These are phyloP conservation scores for Salvelinus alpinus DNA, from an alignment of 2,113 vertebrate species.

Conservation along the genomic window DNA sequence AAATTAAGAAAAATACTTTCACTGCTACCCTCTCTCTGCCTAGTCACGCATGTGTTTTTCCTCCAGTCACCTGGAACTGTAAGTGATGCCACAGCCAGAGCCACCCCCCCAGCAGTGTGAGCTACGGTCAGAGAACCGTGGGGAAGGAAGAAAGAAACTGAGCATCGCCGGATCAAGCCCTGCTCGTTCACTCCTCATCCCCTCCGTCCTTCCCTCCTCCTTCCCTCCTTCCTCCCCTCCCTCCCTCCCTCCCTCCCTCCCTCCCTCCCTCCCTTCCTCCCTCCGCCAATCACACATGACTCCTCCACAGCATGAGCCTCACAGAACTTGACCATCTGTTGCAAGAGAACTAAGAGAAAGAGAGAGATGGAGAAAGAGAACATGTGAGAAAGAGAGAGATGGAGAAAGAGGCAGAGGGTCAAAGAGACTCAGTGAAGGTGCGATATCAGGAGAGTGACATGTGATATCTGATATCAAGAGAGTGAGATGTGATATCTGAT, in stretches of 20 bases:
- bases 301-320: not conserved
- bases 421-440: constrained; percentile 13
- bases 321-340: constrained; percentile 36
- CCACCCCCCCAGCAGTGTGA: not conserved
- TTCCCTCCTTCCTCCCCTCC: not conserved
- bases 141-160: too few relatives aligned
- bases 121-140: not conserved
- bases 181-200: not conserved
- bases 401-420: constrained; percentile 39
- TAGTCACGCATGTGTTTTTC: not conserved
- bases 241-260: too few relatives aligned
- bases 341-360: constrained; percentile 5
- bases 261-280: constrained; percentile 19
- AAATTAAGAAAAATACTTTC: not conserved
- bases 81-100: not conserved
- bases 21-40: not conserved
- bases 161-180: not conserved
- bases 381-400: too few relatives aligned
- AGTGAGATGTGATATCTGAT: too few relatives aligned
- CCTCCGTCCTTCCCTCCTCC: not conserved
- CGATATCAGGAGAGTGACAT: too few relatives aligned
- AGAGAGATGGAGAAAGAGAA: not conserved
- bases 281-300: constrained; percentile 32
- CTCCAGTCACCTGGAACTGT: not conserved
- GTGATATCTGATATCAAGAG: too few relatives aligned